Evolutionary conservation across 2,888 invertebrate genomes (phyloP).

Genomic region (Temnothorax ravouxi): DNA sequence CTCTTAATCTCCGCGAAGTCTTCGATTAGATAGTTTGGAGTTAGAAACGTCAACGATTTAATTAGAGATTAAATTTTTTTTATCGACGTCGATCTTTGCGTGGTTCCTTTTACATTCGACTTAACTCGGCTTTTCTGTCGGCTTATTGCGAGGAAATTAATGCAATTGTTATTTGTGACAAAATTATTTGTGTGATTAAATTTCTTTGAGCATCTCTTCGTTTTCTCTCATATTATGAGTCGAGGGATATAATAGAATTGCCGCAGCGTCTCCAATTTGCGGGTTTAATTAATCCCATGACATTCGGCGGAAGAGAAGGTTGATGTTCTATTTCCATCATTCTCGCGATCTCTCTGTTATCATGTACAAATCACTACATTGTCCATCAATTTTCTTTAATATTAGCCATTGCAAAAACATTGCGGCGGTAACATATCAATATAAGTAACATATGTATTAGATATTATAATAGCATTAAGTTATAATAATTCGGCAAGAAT

Average conservation of each 20-base stretch:
- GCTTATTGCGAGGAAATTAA: constrained; percentile 13
- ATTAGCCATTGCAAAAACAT: neutral
- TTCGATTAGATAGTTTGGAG: neutral
- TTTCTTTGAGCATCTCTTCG: constrained; percentile 22
- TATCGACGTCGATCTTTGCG: constrained; percentile 4
- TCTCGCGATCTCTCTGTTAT: constrained; percentile 3
- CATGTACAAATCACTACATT: constrained; percentile 3
- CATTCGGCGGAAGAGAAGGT: constrained; percentile 10
- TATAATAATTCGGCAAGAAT: neutral
- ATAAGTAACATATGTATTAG: neutral
- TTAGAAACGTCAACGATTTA: constrained; percentile 1
- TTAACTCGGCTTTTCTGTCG: neutral
- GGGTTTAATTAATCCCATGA: constrained; percentile 41
- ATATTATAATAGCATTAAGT: neutral
- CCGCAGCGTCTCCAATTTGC: constrained; percentile 1
- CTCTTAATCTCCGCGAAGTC: constrained; percentile 24
- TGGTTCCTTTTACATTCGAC: neutral
- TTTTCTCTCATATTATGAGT: neutral
- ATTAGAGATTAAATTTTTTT: constrained; percentile 14
- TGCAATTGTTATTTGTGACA: neutral
- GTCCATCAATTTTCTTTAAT: constrained; percentile 34
- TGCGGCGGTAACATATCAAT: neutral
- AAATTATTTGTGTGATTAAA: constrained; percentile 33
- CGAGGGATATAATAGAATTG: constrained; percentile 17
- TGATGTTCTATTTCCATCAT: constrained; percentile 21